Base-by-base conservation (phyloP, 2,888 invertebrate species). In the Apodemia zela region DNA sequence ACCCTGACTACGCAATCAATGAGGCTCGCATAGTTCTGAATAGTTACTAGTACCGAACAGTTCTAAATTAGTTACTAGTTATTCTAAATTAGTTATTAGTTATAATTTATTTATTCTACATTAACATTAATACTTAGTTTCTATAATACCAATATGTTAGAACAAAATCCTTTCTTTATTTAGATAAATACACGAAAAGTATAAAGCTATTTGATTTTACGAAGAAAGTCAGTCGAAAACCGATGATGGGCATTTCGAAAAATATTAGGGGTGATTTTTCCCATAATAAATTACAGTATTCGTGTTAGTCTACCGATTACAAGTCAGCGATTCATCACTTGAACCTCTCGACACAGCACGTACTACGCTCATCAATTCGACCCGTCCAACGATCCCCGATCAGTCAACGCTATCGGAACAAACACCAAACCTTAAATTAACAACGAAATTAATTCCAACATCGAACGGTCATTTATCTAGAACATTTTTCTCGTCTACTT, bases 221-320 rank as follows among this genome's bases (percentile, higher is more conserved):
- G 6, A 45, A 7, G 8, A n/a, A n/a, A 45, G 6, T n/a, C n/a
- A n/a, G 3, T 45, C 6, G n/a, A 45, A 45, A 45, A 54, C 7
- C 54, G 21, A 25, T 25, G 25, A 54, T 54, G 18, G 13, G 51
- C 18, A 21, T 51, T 54, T 15, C 21, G 15, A 11, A 25, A 54
- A 54, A 54, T 54, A 54, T 54, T 25, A 45, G 25, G 25, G 54
- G 54, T 25, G 25, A 54, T 54, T 25, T 54, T 21, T 54, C 25
- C 25, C 51, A 15, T 25, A 59, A 47, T 63, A 66, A 67, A 85
- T 88, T 81, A 85, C 81, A 71, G 76, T 79, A 80, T 80, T 81
- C 81, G 82, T 87, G 87, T 87, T 84, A 87, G 85, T 83, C 79
- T 79, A 79, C 75, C 87, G 87, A 89, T 89, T 89, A 88, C 88